These are phyloP conservation scores for Cistogaster globosa DNA, from an alignment of 2,888 invertebrate genomes.

Conservation along the genomic window DNA sequence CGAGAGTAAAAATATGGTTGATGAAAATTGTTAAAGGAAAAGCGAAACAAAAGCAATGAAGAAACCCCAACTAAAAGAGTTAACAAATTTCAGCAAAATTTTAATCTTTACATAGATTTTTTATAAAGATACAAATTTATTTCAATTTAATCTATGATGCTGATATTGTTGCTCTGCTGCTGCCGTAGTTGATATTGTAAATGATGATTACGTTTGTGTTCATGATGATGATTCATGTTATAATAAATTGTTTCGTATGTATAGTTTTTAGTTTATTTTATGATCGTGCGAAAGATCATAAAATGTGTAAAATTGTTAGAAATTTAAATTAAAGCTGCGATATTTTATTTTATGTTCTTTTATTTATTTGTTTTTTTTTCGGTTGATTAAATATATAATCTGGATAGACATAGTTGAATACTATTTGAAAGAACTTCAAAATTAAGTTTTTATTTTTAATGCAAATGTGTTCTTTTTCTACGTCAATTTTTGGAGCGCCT, in stretches of 20 bases:
- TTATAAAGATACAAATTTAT: constrained; percentile 61
- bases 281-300: constrained; percentile 80
- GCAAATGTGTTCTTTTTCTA: neutral
- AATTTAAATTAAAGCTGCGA: constrained; percentile 72
- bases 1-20: neutral
- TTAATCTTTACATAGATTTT: constrained; percentile 65
- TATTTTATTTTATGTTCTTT: constrained; percentile 39
- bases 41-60: constrained; percentile 16
- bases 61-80: constrained; percentile 44
- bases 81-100: constrained; percentile 67
- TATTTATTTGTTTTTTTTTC: neutral
- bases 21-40: constrained; percentile 34
- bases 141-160: constrained; percentile 60
- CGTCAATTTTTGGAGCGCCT: neutral
- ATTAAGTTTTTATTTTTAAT: constrained; percentile 27
- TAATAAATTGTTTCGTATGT: constrained; percentile 22
- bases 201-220: constrained; percentile 1
- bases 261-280: constrained; percentile 73
- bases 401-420: neutral
- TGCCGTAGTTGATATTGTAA: neutral
- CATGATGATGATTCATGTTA: constrained; percentile 20
- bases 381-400: constrained; percentile 13
- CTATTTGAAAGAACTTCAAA: constrained; percentile 20
- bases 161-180: neutral
- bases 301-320: constrained; percentile 72